Percentiles rank a stretch among this genome's conserved stretches.
Conservation (phyloP, 2,888 invertebrate genomes). For the Cryptus viduatorius region DNA sequence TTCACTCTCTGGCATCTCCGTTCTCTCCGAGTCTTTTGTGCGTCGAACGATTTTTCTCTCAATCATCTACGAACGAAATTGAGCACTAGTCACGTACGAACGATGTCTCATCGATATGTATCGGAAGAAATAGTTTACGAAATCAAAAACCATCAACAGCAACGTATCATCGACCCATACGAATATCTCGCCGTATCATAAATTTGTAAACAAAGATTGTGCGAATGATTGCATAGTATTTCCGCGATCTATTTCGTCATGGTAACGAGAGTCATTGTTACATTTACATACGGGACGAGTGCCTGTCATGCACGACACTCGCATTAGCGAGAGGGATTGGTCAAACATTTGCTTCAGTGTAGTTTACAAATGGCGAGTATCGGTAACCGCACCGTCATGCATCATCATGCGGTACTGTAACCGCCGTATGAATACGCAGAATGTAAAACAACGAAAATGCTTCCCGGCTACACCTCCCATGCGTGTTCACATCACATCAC, state of each 20-base stretch:
- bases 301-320: conserved; percentile 54
- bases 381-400: conserved; percentile 43
- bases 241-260: not conserved
- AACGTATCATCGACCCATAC: no score
- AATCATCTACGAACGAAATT: conserved; percentile 57
- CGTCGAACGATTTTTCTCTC: conserved; percentile 61
- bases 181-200: no score
- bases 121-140: conserved; percentile 12
- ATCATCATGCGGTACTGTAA: conserved; percentile 44
- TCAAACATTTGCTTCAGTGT: conserved; percentile 48
- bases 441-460: not conserved
- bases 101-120: conserved; percentile 42
- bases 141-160: not conserved
- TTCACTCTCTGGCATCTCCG: conserved; percentile 23
- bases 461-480: not conserved
- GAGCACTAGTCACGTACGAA: conserved; percentile 63
- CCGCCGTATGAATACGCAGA: not conserved
- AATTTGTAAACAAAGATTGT: not conserved
- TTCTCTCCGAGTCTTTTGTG: conserved; percentile 28
- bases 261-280: not conserved
- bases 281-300: not conserved
- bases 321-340: conserved; percentile 46
- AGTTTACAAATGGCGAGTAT: conserved; percentile 49
- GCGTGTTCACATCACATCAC: not conserved
- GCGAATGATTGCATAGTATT: not conserved